phyloP scores from a whole-genome alignment of 2,797 vertebrate species.

The Phylloscopus collybita region DNA sequence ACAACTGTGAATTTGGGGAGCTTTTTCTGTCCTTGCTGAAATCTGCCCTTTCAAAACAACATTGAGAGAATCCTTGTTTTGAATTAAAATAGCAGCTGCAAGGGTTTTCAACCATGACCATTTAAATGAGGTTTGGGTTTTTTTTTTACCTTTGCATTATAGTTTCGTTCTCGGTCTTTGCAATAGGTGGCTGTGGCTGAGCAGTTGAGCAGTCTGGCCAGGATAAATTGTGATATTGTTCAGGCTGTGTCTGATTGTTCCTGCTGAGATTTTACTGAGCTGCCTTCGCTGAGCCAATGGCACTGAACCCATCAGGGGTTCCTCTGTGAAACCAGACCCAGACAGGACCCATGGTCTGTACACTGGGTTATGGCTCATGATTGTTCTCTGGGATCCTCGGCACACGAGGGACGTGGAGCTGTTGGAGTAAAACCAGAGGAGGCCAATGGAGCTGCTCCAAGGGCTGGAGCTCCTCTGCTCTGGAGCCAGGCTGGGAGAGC shows the following conservation, averaged over 20 bases:
- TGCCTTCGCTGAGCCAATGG: accelerated
- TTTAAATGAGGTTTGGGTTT: not conserved
- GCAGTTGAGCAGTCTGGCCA: not conserved
- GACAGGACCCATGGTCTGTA: accelerated
- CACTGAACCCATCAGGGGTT: accelerated
- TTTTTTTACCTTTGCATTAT: not conserved
- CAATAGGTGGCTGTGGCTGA: not conserved
- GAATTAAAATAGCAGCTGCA: not conserved
- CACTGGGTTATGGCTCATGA: accelerated
- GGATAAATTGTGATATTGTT: not conserved
- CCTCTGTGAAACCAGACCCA: not conserved
- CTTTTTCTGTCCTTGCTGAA: not conserved
- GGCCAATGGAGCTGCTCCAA: accelerated
- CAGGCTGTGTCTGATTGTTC: accelerated
- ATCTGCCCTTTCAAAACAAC: not conserved
- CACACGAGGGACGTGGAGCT: accelerated
- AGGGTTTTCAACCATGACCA: not conserved
- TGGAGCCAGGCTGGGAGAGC: not conserved
- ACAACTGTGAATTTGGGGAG: not conserved
- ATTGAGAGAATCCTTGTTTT: not conserved
- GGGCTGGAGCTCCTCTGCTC: not conserved
- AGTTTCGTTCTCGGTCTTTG: not conserved
- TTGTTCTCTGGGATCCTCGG: not conserved
- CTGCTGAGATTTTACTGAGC: not conserved
- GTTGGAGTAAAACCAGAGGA: not conserved